phyloP scores from a whole-genome alignment of 2,797 vertebrate species.

The Tympanoctomys barrerae region DNA sequence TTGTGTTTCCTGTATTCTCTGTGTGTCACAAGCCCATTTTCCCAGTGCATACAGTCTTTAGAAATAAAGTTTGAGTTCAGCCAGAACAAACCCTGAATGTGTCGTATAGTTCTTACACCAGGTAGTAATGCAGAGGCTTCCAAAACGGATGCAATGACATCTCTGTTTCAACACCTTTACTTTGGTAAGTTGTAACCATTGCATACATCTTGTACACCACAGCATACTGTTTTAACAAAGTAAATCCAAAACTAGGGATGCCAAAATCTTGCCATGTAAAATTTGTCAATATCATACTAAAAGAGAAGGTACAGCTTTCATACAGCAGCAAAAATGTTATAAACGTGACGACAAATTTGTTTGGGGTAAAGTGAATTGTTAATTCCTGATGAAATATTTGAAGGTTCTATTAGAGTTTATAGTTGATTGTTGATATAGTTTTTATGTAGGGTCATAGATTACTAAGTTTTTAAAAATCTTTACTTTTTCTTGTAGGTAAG shows the following conservation, averaged over 20 bases:
- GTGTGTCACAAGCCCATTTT: conserved; percentile 37
- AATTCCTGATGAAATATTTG: conserved; percentile 71
- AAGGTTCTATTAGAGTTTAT: conserved; percentile 73
- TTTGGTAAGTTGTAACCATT: not conserved
- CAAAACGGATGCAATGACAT: not conserved
- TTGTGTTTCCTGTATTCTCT: not conserved
- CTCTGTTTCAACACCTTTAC: not conserved
- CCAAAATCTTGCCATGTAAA: conserved; percentile 35
- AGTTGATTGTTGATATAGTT: conserved; percentile 81
- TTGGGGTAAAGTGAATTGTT: conserved; percentile 71
- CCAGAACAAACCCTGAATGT: not conserved
- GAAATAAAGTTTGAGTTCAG: conserved; percentile 59
- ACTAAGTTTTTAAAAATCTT: conserved; percentile 55
- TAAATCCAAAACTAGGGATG: conserved; percentile 34
- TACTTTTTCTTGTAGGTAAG: conserved; percentile 78
- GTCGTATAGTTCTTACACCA: not conserved
- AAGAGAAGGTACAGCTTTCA: conserved; percentile 29
- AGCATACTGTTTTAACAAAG: conserved; percentile 35
- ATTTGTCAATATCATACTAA: conserved; percentile 17
- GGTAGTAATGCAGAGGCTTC: not conserved
- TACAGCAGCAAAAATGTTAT: not conserved
- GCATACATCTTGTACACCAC: not conserved
- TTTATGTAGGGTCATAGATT: conserved; percentile 73
- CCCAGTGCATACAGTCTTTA: not conserved
- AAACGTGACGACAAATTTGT: conserved; percentile 52